These are phyloP conservation scores for Botrylloides violaceus DNA, from an alignment of 23 tunicate genomes.

Conservation along the genomic window DNA sequence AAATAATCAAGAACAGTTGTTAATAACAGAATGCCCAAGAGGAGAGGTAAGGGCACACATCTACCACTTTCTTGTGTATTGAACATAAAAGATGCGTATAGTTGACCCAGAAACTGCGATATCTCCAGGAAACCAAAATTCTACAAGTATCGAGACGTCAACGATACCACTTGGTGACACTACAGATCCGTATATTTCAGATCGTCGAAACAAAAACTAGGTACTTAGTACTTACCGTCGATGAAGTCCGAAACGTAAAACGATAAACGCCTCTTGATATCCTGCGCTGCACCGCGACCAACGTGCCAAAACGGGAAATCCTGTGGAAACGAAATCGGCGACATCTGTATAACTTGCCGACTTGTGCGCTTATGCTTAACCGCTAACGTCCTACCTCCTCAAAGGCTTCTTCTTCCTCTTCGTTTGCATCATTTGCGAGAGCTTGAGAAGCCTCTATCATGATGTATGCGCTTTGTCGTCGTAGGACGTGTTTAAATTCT, in stretches of 20 bases:
- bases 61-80: too few species aligned
- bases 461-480: constrained; percentile 34
- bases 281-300: constrained; percentile 77
- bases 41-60: too few species aligned
- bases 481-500: constrained; percentile 52
- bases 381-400: constrained; percentile 9
- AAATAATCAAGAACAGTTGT: not conserved
- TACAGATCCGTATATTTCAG: too few species aligned
- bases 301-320: constrained; percentile 33
- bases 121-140: too few species aligned
- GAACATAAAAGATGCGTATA: too few species aligned
- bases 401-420: constrained; percentile 9
- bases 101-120: too few species aligned
- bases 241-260: constrained; percentile 61
- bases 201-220: not conserved
- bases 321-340: constrained; percentile 6
- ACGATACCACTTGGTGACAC: too few species aligned
- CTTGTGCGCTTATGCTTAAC: too few species aligned
- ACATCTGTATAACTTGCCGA: not conserved
- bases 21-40: too few species aligned
- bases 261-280: constrained; percentile 53
- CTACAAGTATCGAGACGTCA: too few species aligned
- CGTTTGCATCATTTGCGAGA: constrained; percentile 7
- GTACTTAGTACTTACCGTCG: constrained; percentile 48
- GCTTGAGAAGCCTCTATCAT: constrained; percentile 28